Evolutionary conservation across 2,797 vertebrate genomes (phyloP).

Genomic region (Premnoplex brunnescens): DNA sequence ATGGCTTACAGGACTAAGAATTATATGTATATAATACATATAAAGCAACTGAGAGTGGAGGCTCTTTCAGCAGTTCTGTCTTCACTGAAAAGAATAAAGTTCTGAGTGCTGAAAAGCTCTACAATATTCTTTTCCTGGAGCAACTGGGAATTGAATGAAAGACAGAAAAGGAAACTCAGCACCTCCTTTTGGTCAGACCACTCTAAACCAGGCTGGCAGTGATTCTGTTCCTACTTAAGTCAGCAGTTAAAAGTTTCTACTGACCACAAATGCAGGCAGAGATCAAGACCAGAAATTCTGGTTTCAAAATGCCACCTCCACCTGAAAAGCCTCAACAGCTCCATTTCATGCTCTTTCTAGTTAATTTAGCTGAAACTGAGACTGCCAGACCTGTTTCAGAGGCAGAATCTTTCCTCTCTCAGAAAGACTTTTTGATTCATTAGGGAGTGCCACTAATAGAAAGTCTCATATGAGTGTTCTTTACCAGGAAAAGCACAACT

Average conservation of each 20-base stretch:
- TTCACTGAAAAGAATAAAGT: background rate
- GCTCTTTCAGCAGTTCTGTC: background rate
- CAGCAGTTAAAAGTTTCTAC: background rate
- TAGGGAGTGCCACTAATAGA: background rate
- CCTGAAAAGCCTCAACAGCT: background rate
- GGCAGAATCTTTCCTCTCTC: background rate
- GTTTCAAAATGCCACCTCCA: background rate
- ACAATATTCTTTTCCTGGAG: background rate
- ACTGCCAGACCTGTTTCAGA: background rate
- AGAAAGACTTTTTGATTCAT: background rate
- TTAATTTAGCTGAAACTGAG: background rate
- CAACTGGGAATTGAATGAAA: background rate
- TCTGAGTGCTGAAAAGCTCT: background rate
- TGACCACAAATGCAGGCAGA: background rate
- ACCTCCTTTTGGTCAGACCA: background rate
- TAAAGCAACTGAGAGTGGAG: background rate
- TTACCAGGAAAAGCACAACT: background rate
- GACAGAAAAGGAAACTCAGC: background rate
- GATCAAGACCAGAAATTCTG: background rate
- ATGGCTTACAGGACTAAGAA: background rate
- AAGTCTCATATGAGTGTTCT: background rate
- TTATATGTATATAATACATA: background rate
- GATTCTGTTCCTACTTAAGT: background rate
- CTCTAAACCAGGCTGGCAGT: background rate
- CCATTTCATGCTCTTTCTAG: background rate